Evolutionary conservation across 1,140 invertebrate genomes (phyloP).

Genomic region (Aphidius ervi): DNA sequence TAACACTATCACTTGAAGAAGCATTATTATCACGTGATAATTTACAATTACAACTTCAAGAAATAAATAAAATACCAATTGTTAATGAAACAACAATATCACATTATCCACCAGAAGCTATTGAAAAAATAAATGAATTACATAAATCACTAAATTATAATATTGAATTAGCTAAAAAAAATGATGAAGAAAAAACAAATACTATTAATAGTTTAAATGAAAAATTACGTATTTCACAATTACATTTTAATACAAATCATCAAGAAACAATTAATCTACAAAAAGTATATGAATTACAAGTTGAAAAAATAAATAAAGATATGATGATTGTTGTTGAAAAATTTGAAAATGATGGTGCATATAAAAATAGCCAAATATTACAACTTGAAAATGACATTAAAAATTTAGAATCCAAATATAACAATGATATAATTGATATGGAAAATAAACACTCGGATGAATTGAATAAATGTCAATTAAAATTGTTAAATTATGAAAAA

Average conservation of each 20-base stretch:
- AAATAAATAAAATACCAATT: slow-evolving; percentile 4
- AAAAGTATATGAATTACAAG: slow-evolving; percentile 35
- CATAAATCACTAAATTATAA: slow-evolving; percentile 28
- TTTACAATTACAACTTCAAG: slow-evolving; percentile 33
- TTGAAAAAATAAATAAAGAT: slow-evolving; percentile 44
- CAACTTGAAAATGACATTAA: slow-evolving; percentile 18
- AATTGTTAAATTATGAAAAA: slow-evolving; percentile 41
- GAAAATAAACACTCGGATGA: slow-evolving; percentile 45
- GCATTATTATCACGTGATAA: slow-evolving; percentile 40
- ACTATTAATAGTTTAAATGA: slow-evolving; percentile 39
- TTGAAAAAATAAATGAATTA: slow-evolving; percentile 29
- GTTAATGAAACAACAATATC: background rate
- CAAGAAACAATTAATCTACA: slow-evolving; percentile 33
- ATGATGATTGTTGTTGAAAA: slow-evolving; percentile 41
- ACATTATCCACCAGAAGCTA: background rate
- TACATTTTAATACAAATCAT: slow-evolving; percentile 26
- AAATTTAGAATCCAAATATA: slow-evolving; percentile 23
- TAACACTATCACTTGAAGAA: slow-evolving; percentile 43
- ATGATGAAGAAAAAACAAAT: slow-evolving; percentile 22
- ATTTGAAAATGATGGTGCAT: slow-evolving; percentile 35
- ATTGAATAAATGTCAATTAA: slow-evolving; percentile 42
- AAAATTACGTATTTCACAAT: slow-evolving; percentile 27
- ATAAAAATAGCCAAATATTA: slow-evolving; percentile 22
- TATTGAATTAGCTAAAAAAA: background rate
- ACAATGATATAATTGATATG: slow-evolving; percentile 35